phyloP scores from a whole-genome alignment of 2,113 vertebrate species.

The Tiliqua scincoides region DNA sequence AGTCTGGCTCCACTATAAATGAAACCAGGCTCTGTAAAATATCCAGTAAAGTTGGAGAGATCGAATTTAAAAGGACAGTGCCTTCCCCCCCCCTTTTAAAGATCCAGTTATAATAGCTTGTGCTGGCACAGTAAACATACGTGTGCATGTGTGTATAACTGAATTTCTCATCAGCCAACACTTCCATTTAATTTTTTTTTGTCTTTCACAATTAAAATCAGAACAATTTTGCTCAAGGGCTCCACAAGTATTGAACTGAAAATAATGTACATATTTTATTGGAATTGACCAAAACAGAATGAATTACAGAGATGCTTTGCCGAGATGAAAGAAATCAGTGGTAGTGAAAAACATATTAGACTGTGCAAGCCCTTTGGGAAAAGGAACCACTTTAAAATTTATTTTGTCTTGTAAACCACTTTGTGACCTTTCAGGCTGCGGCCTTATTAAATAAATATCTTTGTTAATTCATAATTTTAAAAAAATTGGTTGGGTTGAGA shows the following conservation, averaged over 20 bases:
- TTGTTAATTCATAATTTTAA: too few relatives aligned
- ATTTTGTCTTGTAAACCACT: neutral
- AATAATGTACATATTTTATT: conserved; percentile 44
- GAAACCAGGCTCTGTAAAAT: conserved; percentile 92
- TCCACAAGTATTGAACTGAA: conserved; percentile 38
- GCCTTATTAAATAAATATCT: too few relatives aligned
- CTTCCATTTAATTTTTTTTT: conserved; percentile 36
- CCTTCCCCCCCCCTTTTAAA: conserved; percentile 38
- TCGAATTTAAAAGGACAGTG: conserved; percentile 84
- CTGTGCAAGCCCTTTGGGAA: too few relatives aligned
- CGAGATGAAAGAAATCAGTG: neutral
- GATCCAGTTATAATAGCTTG: conserved; percentile 64
- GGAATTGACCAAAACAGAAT: conserved; percentile 26
- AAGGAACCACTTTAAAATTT: too few relatives aligned
- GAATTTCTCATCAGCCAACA: conserved; percentile 69
- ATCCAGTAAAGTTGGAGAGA: conserved; percentile 86
- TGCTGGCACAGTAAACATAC: conserved; percentile 68
- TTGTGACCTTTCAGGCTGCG: too few relatives aligned
- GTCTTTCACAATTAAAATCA: conserved; percentile 29
- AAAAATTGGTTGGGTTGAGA: neutral
- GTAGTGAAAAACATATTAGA: neutral
- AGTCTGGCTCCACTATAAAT: conserved; percentile 93
- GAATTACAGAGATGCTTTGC: neutral
- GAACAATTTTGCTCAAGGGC: conserved; percentile 60
- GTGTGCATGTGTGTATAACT: conserved; percentile 20